Base-by-base conservation (phyloP, 2,113 vertebrate species). In the Sturnira hondurensis region DNA sequence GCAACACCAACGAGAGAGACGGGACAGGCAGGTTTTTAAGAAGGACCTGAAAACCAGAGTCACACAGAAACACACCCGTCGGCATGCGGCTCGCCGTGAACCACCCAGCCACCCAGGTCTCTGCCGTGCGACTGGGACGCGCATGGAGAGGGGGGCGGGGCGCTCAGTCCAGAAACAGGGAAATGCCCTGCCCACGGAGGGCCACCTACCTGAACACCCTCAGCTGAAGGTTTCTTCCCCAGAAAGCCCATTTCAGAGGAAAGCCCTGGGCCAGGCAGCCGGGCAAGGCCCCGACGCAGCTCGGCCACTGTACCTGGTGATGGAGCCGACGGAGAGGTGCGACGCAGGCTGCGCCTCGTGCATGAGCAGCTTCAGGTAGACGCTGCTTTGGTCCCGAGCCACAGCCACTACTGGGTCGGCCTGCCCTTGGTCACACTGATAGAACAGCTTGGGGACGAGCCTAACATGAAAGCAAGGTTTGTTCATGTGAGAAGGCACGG, bases 331-430 rank as follows among this genome's bases (percentile, higher is more conserved):
- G 0, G 99, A 99, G 95, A 99, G 99, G 97, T 99, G 99, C 13
- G 99, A 99, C 0, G 99, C 99, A 0, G 99, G 99, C 93, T 99
- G 99, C 0, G 99, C 99, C 98, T 99, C 99, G 2, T 99, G 99
- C 99, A 99, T 99, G 24, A 99, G 98, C 7, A 99, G 99, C 97
- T 99, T 99, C 96, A 99, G 97, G 97, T 99, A 99, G 13, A 99
- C 98, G 47, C 99, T 99, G 97, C 99, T 99, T 97, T 99, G 99
- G 93, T 99, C 99, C 94, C 99, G 98, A 50, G 99, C 99, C 38
- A 99, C 98, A 1, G 99, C 99, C 95, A 99, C 99, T 24, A 99
- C 99, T 0, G 99, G 99, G 95, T 99, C 99, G 4, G 98, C 99
- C 91, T 99, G 99, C 24, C 99, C 99, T 98, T 99, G 99, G 96